Conservation (phyloP, 2,888 invertebrate species). For the Chaetoderma sp. region DNA sequence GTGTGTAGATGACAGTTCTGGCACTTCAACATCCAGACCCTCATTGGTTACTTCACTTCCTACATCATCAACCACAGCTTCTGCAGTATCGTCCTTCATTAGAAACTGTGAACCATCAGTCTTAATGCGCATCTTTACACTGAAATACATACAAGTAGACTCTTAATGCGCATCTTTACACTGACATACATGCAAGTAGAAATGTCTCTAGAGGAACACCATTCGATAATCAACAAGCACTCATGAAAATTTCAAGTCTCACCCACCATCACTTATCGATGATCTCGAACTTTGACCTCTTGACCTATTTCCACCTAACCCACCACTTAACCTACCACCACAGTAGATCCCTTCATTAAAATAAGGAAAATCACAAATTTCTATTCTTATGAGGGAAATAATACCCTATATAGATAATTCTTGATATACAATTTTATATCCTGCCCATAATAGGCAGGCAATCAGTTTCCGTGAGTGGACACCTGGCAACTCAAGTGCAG, state of each 20-base stretch:
- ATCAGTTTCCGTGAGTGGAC: too few species aligned
- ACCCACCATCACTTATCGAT: not conserved
- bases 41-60: not conserved
- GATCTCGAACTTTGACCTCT: too few species aligned
- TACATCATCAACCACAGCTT: conserved; percentile 15
- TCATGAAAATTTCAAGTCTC: not conserved
- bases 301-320: too few species aligned
- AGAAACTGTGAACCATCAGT: conserved; percentile 62
- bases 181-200: conserved; percentile 33
- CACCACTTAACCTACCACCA: too few species aligned
- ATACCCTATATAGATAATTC: too few species aligned
- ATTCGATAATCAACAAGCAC: not conserved
- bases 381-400: too few species aligned
- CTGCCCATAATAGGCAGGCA: too few species aligned
- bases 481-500: too few species aligned
- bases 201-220: not conserved
- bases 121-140: conserved; percentile 61
- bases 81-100: conserved; percentile 43
- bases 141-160: conserved; percentile 26
- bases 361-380: too few species aligned
- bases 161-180: conserved; percentile 61
- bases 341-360: too few species aligned
- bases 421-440: too few species aligned
- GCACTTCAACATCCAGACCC: conserved; percentile 7
- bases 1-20: too few species aligned